A percentile compares a stretch with the other conserved stretches of the same genome.
Evolutionary conservation across 2,113 vertebrate genomes (phyloP).

Genomic region (Pseudonaja textilis): DNA sequence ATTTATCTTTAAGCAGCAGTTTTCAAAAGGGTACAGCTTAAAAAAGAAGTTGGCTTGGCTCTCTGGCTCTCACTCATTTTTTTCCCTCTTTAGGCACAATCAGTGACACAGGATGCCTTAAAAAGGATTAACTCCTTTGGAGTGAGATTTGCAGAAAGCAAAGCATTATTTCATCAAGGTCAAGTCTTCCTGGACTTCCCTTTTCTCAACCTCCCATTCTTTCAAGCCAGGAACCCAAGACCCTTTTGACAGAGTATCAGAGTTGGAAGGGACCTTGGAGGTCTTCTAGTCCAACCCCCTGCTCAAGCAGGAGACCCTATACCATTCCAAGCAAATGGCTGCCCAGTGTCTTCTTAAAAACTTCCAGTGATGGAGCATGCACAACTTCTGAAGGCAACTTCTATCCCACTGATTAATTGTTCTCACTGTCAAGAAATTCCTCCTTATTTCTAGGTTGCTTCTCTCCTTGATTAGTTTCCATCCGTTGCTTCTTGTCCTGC

Average conservation of each 20-base stretch:
- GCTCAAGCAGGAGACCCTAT: too few species aligned
- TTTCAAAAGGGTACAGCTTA: slow-evolving; percentile 65
- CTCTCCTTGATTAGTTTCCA: not conserved
- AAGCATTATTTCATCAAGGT: not conserved
- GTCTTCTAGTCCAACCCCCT: not conserved
- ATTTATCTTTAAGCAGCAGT: slow-evolving; percentile 66
- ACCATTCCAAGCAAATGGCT: not conserved
- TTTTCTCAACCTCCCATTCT: not conserved
- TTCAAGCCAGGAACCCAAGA: not conserved
- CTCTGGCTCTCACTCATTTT: not conserved
- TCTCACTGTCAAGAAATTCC: not conserved
- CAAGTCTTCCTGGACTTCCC: not conserved
- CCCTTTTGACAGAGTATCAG: not conserved
- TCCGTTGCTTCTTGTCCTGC: too few species aligned
- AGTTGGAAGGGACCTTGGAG: not conserved
- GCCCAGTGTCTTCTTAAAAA: not conserved
- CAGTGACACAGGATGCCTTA: slow-evolving; percentile 44
- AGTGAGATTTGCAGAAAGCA: not conserved
- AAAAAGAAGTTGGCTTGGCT: slow-evolving; percentile 56
- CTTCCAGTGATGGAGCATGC: not conserved
- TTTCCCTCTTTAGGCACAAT: slow-evolving; percentile 30
- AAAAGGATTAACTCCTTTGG: slow-evolving; percentile 49
- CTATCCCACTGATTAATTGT: not conserved
- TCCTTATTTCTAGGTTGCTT: not conserved
- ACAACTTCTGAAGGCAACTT: not conserved